These are phyloP conservation scores for Nymphalis io DNA, from an alignment of 1,140 invertebrate species.

Conservation along the genomic window DNA sequence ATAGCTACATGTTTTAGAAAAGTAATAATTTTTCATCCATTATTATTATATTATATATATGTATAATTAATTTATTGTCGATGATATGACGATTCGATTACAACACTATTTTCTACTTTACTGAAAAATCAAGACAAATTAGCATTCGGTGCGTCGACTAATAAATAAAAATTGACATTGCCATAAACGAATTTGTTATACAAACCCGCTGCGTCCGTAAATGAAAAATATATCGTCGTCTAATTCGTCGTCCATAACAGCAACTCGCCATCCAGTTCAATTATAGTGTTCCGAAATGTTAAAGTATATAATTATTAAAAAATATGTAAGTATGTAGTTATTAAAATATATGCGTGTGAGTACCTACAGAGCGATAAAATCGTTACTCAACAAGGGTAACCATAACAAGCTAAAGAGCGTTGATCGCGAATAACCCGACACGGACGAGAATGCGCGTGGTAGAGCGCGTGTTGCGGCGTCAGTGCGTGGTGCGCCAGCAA, in stretches of 20 bases:
- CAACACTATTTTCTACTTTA: constrained; percentile 22
- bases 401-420: constrained; percentile 7
- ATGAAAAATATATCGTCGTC: constrained; percentile 63
- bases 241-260: constrained; percentile 63
- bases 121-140: constrained; percentile 1
- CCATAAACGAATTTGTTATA: constrained; percentile 44
- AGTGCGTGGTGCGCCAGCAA: constrained; percentile 58
- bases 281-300: constrained; percentile 11
- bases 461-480: constrained; percentile 25
- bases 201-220: constrained; percentile 63
- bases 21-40: background rate
- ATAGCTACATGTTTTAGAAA: constrained; percentile 8
- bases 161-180: constrained; percentile 27
- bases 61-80: background rate
- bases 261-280: constrained; percentile 53
- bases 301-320: constrained; percentile 6
- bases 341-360: background rate
- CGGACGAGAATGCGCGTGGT: constrained; percentile 25
- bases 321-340: too few relatives aligned
- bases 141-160: constrained; percentile 29
- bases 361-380: constrained; percentile 14
- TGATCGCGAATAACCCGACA: constrained; percentile 16
- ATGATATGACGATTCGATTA: constrained; percentile 8
- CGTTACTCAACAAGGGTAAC: constrained; percentile 2
- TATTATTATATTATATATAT: constrained; percentile 19